Evolutionary conservation across 2,113 vertebrate species (phyloP).

Genomic region (Lepisosteus osseus): DNA sequence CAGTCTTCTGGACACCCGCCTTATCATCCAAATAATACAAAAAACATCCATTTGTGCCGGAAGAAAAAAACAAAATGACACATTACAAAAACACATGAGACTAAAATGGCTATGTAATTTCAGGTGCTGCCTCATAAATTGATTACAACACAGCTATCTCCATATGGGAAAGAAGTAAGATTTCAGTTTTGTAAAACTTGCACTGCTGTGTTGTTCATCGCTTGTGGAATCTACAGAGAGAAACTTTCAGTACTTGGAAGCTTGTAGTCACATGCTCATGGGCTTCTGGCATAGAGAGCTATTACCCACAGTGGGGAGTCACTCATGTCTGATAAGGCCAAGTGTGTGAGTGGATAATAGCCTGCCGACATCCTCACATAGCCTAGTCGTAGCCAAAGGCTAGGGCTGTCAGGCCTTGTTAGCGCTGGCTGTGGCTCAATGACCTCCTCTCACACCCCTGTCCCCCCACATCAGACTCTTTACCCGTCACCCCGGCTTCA

Average conservation of each 20-base stretch:
- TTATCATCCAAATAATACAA: no score
- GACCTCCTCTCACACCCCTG: constrained; percentile 38
- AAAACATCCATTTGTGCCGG: no score
- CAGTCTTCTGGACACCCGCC: no score
- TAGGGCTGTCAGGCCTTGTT: constrained; percentile 47
- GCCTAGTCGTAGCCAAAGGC: constrained; percentile 41
- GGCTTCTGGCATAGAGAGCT: not conserved
- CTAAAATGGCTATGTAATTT: no score
- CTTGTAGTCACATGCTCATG: not conserved
- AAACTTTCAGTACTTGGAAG: not conserved
- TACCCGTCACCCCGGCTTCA: constrained; percentile 36
- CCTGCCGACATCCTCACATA: constrained; percentile 48
- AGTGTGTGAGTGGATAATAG: constrained; percentile 36
- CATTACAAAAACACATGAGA: no score
- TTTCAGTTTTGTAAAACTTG: no score
- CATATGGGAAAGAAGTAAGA: no score
- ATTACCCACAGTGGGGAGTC: constrained; percentile 2
- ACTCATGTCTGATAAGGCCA: constrained; percentile 27
- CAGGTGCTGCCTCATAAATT: no score
- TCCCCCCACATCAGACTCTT: constrained; percentile 46
- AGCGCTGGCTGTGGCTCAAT: constrained; percentile 28
- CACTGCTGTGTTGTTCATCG: no score
- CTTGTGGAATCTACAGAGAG: no score
- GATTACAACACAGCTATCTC: no score
- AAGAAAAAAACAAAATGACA: no score